These are phyloP conservation scores for Oreamnos americanus DNA, from an alignment of 2,113 vertebrate genomes.

Conservation along the genomic window DNA sequence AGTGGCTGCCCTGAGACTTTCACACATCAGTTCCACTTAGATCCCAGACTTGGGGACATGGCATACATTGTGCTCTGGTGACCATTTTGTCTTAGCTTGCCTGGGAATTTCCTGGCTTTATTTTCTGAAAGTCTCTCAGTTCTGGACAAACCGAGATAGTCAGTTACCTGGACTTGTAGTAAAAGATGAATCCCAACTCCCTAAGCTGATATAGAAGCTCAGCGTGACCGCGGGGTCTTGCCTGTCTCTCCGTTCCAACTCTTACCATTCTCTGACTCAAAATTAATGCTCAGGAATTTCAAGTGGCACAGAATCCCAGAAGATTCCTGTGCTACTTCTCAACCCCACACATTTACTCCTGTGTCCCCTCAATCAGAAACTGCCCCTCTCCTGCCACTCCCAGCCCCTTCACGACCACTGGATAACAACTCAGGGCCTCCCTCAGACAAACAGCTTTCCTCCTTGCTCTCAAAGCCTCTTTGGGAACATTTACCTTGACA, in stretches of 20 bases:
- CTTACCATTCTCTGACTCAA: neutral
- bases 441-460: neutral
- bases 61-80: too few species aligned
- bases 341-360: neutral
- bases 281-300: neutral
- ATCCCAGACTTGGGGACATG: neutral
- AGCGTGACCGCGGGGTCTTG: accelerated
- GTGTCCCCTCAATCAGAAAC: neutral
- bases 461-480: neutral
- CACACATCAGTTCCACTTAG: neutral
- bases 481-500: neutral
- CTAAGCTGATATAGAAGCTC: neutral
- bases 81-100: neutral
- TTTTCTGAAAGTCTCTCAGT: neutral
- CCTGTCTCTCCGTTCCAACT: too few species aligned
- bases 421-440: neutral
- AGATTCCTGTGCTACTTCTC: neutral
- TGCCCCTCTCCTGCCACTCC: neutral
- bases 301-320: neutral
- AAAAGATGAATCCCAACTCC: neutral
- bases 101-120: neutral
- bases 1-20: neutral
- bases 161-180: neutral
- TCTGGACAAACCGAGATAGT: neutral
- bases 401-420: neutral